phyloP scores from a whole-genome alignment of 2,797 vertebrate species.

The Trichosurus vulpecula region DNA sequence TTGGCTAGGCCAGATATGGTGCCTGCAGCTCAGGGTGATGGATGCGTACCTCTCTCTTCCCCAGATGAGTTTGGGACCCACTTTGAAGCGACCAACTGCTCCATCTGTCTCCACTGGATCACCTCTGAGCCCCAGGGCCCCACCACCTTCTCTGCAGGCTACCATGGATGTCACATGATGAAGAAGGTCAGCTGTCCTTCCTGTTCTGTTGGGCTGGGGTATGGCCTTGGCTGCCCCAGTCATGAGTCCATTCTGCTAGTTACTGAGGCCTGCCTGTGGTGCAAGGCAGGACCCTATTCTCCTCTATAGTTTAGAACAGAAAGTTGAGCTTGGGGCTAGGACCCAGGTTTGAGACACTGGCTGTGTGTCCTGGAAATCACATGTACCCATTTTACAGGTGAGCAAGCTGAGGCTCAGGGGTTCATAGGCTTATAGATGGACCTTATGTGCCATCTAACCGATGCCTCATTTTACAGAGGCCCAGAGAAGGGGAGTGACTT shows the following conservation, averaged over 20 bases:
- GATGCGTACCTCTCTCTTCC: not conserved
- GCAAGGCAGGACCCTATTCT: not conserved
- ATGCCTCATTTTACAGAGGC: not conserved
- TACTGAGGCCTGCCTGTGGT: not conserved
- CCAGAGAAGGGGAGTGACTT: not conserved
- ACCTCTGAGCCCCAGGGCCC: not conserved
- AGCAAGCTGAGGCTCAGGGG: not conserved
- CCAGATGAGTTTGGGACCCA: slow-evolving; percentile 79
- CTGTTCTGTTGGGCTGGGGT: not conserved
- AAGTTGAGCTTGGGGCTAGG: not conserved
- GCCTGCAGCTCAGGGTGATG: not conserved
- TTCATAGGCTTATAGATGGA: not conserved
- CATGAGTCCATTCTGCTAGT: not conserved
- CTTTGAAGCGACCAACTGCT: slow-evolving; percentile 82
- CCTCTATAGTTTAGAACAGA: not conserved
- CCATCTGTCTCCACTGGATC: slow-evolving; percentile 83
- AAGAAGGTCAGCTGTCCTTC: slow-evolving; percentile 72
- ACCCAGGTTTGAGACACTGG: not conserved
- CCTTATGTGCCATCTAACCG: not conserved
- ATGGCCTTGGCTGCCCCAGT: not conserved
- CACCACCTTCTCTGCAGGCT: slow-evolving; percentile 65
- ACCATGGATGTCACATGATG: slow-evolving; percentile 78
- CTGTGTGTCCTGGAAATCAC: not conserved
- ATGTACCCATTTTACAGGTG: not conserved
- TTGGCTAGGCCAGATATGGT: not conserved